Base-by-base conservation (phyloP, 2,888 invertebrate species). In the Pheosia tremula region DNA sequence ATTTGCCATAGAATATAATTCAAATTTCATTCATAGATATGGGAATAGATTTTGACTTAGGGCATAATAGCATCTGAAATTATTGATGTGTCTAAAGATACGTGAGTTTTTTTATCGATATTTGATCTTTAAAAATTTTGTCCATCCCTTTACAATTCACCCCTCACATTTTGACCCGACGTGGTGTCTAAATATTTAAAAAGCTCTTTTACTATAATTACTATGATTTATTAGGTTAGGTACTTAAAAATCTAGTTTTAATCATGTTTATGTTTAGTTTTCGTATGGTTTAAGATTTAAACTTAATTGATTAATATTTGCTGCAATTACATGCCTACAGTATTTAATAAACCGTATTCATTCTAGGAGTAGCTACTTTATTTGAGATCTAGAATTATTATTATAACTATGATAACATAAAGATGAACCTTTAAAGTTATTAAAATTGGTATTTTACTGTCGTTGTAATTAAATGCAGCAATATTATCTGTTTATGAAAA, bases 151-250 rank as follows among this genome's bases (percentile, higher is more conserved):
- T 41, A 5, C 24, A 5, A 58, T 62, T 62, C 65, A 70, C 74
- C 75, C 75, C 74, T 65, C 76, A 71, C 70, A 72, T 77, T 79
- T 74, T 78, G 71, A 79, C 71, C 74, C 71, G 78, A 82, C 77
- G 80, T 79, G 79, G 79, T 84, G 83, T 83, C 83, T 85, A 85
- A 86, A 86, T 87, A 87, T 87, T 87, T 86, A 85, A 79, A 85
- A 72, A 85, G 81, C 86, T 84, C 85, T 86, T 81, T 79, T 82
- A 80, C 77, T 66, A 81, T 85, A 80, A 84, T 83, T 82, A 79
- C 75, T 71, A 81, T 86, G 83, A 85, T 84, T 85, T 85, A 86
- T 82, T 83, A 79, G 77, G 75, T 71, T 77, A 76, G 65, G 24
- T 24, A 24, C 77, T 77, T 74, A 39, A 55, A 8, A 55, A 5